Evolutionary conservation across 2,113 vertebrate genomes (phyloP), one percentile per base, ranked within the genome.

Genomic region (Cynopterus brachyotis): DNA sequence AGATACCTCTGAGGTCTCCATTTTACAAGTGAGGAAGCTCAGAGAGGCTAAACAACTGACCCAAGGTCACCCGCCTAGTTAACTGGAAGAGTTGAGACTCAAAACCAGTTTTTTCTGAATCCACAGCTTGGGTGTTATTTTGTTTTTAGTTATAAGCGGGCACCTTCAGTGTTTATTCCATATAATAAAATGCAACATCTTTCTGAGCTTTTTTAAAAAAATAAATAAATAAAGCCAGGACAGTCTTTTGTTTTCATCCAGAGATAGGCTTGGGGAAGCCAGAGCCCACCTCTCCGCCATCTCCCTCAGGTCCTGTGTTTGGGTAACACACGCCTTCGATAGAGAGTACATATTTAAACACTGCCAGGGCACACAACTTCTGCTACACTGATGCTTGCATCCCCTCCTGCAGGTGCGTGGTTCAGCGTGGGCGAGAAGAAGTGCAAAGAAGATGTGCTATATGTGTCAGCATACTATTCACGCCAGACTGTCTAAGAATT

Each of bases 401-500:
- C 70, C 80, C 55, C 0, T 1, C 15, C 59, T 26, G 96, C 22
- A 90, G 89, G 28, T 32, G 10, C 32, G 1, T 24, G 60, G 67
- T 20, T 72, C 7, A 1, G 75, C 0, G 22, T 4, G 0, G 84
- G 70, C 1, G 40, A 32, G 50, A 53, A n/a, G 37, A 84, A 82
- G 22, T 37, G 60, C 72, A 76, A 60, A 11, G 0, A 0, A 90
- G 94, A 78, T 16, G 0, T 7, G 16, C 12, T 4, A 9, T 75
- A 59, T 82, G 91, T 5, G 15, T 66, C 1, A 1, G 12, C 50
- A 76, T 9, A 0, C 10, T 30, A 60, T 15, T 84, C 73, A 79
- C 32, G 91, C 22, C 26, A 57, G 64, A 5, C 80, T 89, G 76
- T 80, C 84, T 22, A 85, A 94, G 94, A 97, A 94, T 19, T 76